Evolutionary conservation across 1,140 invertebrate species (phyloP), one percentile per base, ranked within the genome.

Genomic region (Leptinotarsa defecta): DNA sequence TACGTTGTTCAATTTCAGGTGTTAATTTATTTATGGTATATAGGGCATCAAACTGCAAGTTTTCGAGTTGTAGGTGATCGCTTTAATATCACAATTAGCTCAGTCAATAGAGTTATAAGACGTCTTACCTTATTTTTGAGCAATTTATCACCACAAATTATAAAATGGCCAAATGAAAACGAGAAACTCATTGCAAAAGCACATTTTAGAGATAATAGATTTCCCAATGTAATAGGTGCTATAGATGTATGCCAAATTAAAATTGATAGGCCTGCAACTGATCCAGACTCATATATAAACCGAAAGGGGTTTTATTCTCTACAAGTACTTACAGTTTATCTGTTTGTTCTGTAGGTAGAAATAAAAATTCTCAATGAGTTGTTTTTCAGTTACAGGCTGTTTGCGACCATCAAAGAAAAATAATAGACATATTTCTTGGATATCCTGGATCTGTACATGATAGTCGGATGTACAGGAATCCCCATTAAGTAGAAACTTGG

Each of bases 401-500:
- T 19, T 80, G 77, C 71, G 73, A 80, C 68, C 76, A 77, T 27
- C 74, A 22, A 20, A 71, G 65, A 43, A 75, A 73, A 62, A 78
- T 82, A 52, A 74, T 65, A 20, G 78, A 82, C 71, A 68, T 82
- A 15, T 81, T 81, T 76, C 63, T 78, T 70, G 80, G 81, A n/a
- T 77, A 61, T 75, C 80, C 79, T 2, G 76, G 77, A 6, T 77
- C 78, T 62, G 77, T 79, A 19, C 78, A 81, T 70, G 77, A 82
- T 71, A 76, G 68, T 68, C 57, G 75, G 48, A 76, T 81, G 22
- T 82, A 76, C 70, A 48, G 76, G 65, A 75, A 27, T 52, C 64
- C 13, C 49, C 80, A 27, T 49, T 81, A 24, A 71, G n/a, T 24
- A 13, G 52, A 1, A 75, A 27, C 22, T 67, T 82, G 22, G 19